Base-by-base conservation (phyloP, 2,113 vertebrate genomes). In the Paramisgurnus dabryanus region DNA sequence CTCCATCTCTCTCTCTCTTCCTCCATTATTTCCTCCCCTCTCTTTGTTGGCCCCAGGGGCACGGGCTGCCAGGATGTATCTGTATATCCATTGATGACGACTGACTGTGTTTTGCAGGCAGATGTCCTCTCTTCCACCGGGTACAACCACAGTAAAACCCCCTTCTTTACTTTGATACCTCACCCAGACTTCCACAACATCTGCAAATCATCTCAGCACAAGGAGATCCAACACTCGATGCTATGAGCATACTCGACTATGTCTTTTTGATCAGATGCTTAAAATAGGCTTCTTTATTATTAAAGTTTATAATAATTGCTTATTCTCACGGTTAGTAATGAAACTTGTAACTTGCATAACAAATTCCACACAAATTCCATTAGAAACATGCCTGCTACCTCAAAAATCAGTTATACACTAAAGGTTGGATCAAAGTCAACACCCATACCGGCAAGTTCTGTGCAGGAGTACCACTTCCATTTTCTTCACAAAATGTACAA, bases 121-220 rank as follows among this genome's bases (percentile, higher is more conserved):
- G 77, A 82, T 80, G 64, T 80, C 78, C 73, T 70, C 47, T 12
- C 67, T 67, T 78, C 47, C 60, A 73, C 66, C 50, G 71, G 75
- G 53, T 17, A 63, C 55, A 85, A 76, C 83, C 83, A 78, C 77
- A 75, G 77, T 58, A 74, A 82, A 84, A 74, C 67, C 11, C 45
- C 58, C 40, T 58, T 71, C 39, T 68, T 43, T 69, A 73, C 67
- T 64, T 66, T 60, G 73, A 80, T 77, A 82, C 70, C 73, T 47
- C 67, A 78, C 68, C 74, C 68, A 65, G 82, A 71, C 80, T 53
- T 74, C 69, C 50, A 60, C 9, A 39, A 81, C 85, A 86, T 86
- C 85, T 86, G 83, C 79, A 80, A 82, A 77, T 78, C 81, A 84
- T 83, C 82, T 84, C 72, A 63, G 34, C 8, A 74, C 58, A 67